Percentiles rank a stretch among this genome's conserved stretches.
Conservation (phyloP, 1,140 invertebrate genomes). For the Notospermus geniculatus region DNA sequence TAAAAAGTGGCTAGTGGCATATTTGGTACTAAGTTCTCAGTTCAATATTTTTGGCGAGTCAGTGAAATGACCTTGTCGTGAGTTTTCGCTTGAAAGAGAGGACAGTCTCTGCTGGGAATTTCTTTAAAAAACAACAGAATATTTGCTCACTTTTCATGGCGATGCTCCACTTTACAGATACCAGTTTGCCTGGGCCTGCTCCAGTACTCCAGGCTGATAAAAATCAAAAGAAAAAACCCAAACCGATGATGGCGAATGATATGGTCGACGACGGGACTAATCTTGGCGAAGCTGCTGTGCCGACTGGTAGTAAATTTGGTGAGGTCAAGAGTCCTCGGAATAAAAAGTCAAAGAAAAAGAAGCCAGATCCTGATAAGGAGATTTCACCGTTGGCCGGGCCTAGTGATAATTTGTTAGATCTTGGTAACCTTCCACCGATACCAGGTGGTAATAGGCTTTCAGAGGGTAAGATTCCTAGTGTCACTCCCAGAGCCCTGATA, state of each 20-base stretch:
- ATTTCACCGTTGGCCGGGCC: neutral
- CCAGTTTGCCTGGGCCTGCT: neutral
- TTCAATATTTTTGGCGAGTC: too few relatives aligned
- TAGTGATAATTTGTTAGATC: neutral
- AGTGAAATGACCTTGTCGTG: too few relatives aligned
- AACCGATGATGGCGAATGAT: neutral
- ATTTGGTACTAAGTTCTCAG: too few relatives aligned
- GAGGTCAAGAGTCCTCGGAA: too few relatives aligned
- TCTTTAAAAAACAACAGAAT: neutral
- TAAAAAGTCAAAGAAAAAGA: too few relatives aligned
- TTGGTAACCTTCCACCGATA: neutral
- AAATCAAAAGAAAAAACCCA: neutral
- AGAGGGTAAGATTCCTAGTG: too few relatives aligned
- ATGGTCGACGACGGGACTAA: neutral
- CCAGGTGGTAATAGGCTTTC: neutral
- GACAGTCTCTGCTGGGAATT: too few relatives aligned
- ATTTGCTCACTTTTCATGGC: neutral
- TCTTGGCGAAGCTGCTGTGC: conserved; percentile 4
- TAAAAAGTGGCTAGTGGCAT: too few relatives aligned
- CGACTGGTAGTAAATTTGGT: conserved; percentile 14
- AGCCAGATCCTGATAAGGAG: conserved; percentile 7
- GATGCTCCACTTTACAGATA: neutral
- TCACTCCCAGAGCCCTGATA: too few relatives aligned
- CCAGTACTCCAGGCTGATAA: neutral
- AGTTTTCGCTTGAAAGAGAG: too few relatives aligned